Base-by-base conservation (phyloP, 2,113 vertebrate genomes). In the Leptobrachium leishanense region DNA sequence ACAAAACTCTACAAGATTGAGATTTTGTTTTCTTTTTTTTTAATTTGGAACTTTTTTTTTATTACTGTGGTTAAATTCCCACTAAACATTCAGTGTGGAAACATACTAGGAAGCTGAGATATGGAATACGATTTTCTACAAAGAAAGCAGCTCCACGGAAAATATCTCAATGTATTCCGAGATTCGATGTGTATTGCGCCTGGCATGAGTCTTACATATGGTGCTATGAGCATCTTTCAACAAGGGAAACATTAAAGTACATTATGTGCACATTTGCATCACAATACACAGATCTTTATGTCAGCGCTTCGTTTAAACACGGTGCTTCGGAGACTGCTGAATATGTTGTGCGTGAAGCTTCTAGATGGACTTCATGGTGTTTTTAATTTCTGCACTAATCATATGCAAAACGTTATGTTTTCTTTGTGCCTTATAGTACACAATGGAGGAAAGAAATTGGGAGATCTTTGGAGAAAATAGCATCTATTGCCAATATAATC, bases 301-400 rank as follows among this genome's bases (percentile, higher is more conserved):
- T 13, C 9, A 43, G 43, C n/a, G 43, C 7, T 44, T 50, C 20
- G n/a, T 72, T 53, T 55, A 76, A 53, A 4, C 46, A n/a, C 39
- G 53, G 46, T 67, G 46, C 39, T 67, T 53, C 9, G 2, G 44
- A 65, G 62, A 39, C 43, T 53, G 74, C 74, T 50, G 74, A 68
- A 55, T 40, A 9, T 31, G 43, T 46, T 66, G 62, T 75, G 74
- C 53, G 46, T 54, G 69, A 44, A 69, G 73, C 43, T 31, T 39
- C 12, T 50, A 63, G 67, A 62, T 50, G 67, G 76, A 63, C 68
- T 63, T 39, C 68, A 50, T 71, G 57, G 55, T 59, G 57, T 50
- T 71, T 71, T 63, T 77, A 70, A 77, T 77, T 71, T 77, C 67
- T 46, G 55, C 5, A 50, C 54, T 71, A 71, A 70, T 77, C 76